These are phyloP conservation scores for Sorex fumeus DNA, from an alignment of 2,113 vertebrate genomes.

Conservation along the genomic window DNA sequence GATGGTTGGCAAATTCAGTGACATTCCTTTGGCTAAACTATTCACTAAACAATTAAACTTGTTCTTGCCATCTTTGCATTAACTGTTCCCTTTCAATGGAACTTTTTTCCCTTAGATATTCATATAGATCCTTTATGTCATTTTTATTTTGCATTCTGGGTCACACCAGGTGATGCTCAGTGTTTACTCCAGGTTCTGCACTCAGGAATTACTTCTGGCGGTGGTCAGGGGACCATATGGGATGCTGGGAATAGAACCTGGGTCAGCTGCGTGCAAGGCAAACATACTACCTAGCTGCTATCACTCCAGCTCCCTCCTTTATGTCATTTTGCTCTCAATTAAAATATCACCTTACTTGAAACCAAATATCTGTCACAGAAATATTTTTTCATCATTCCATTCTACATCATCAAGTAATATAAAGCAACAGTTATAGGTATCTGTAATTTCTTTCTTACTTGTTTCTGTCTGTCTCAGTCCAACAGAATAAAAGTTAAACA, in stretches of 20 bases:
- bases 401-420: not conserved
- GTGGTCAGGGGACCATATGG: no score
- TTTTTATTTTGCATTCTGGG: no score
- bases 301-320: no score
- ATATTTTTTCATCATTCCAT: constrained; percentile 14
- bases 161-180: no score
- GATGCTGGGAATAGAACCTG: no score
- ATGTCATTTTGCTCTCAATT: not conserved
- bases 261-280: no score
- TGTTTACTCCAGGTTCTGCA: no score
- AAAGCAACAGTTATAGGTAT: not conserved
- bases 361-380: not conserved
- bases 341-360: constrained; percentile 39
- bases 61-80: not conserved
- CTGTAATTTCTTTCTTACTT: constrained; percentile 39
- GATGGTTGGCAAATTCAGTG: constrained; percentile 19
- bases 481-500: constrained; percentile 50
- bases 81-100: not conserved
- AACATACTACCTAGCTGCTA: no score
- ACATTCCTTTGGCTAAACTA: constrained; percentile 35
- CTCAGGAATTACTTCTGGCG: no score
- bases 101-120: constrained; percentile 38
- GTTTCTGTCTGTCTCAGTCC: not conserved
- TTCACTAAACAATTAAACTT: constrained; percentile 26
- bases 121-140: not conserved